Evolutionary conservation across 2,888 invertebrate genomes (phyloP).

Genomic region (Epirrhoe alternata): DNA sequence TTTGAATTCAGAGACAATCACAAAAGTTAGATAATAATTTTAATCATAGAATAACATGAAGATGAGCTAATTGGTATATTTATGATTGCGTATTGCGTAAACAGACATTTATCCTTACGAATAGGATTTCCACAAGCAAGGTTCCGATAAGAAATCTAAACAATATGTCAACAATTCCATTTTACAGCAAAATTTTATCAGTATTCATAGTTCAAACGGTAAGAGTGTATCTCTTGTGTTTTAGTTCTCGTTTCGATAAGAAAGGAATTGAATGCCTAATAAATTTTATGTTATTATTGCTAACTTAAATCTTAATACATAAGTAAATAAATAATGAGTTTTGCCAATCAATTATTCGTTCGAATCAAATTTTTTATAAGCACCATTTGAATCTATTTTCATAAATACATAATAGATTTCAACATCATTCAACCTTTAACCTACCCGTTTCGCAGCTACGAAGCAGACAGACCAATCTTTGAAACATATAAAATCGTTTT

Average conservation of each 20-base stretch:
- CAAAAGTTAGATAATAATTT: neutral
- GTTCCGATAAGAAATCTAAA: conserved; percentile 8
- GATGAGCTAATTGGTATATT: neutral
- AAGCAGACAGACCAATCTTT: neutral
- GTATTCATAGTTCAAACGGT: conserved; percentile 13
- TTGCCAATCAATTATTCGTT: too few species aligned
- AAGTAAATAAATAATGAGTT: neutral
- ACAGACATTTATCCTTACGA: neutral
- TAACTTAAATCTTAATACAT: too few species aligned
- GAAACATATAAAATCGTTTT: neutral
- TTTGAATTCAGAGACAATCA: neutral
- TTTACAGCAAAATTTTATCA: conserved; percentile 5
- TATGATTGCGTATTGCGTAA: neutral
- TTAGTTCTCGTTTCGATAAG: conserved; percentile 5
- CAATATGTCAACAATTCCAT: neutral
- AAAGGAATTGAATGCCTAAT: too few species aligned
- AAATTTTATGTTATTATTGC: too few species aligned
- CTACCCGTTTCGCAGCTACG: too few species aligned
- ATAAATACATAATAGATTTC: too few species aligned
- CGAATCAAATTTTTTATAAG: too few species aligned
- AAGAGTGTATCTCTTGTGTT: conserved; percentile 19
- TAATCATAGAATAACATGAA: neutral
- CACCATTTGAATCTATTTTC: too few species aligned
- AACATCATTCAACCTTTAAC: too few species aligned
- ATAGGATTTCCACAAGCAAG: conserved; percentile 2